Percentiles rank a stretch among this genome's conserved stretches.
phyloP scores from a whole-genome alignment of 2,113 vertebrate species.

The Notarius quadriscutis region DNA sequence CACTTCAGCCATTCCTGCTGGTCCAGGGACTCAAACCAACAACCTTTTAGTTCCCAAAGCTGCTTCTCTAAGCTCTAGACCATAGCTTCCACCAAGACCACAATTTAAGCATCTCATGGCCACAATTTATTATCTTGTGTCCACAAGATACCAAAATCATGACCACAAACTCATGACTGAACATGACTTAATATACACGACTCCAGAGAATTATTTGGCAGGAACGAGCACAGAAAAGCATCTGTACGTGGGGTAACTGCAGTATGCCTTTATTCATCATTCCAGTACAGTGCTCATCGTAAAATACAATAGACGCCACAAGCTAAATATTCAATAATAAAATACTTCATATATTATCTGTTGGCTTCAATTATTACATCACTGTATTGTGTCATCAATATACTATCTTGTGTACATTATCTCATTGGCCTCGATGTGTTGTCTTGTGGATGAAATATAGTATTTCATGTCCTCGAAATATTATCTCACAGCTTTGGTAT shows the following conservation, averaged over 20 bases:
- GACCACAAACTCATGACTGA: not conserved
- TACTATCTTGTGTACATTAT: not conserved
- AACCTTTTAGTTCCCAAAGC: no score
- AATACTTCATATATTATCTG: no score
- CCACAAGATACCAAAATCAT: not conserved
- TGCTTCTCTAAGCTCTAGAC: no score
- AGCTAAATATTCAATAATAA: no score
- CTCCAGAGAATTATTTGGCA: not conserved
- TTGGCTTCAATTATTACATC: not conserved
- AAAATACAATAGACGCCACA: not conserved
- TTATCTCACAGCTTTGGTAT: not conserved
- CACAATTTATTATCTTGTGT: not conserved
- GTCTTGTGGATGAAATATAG: not conserved
- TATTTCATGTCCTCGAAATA: not conserved
- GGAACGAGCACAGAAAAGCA: not conserved
- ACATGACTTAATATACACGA: not conserved
- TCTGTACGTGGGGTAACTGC: not conserved
- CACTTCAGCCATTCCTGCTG: no score
- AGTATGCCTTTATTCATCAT: not conserved
- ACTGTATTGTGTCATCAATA: not conserved
- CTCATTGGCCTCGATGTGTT: not conserved
- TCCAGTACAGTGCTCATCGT: not conserved
- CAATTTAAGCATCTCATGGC: not conserved
- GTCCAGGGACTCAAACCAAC: no score
- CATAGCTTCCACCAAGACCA: not conserved